These are phyloP conservation scores for Sorex araneus DNA, from an alignment of 2,113 vertebrate species.

Conservation along the genomic window DNA sequence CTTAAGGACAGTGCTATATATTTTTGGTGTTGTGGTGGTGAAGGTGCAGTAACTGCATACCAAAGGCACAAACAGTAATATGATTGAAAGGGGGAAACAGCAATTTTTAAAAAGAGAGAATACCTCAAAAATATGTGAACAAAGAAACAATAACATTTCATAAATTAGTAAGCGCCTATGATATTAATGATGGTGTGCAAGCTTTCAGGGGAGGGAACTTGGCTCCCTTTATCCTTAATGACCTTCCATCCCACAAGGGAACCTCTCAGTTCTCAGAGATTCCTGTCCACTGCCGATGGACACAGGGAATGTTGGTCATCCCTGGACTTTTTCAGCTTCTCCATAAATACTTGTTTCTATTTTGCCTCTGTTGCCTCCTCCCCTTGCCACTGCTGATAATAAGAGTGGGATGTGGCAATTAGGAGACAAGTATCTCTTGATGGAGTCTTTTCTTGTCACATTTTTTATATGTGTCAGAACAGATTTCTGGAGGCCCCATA, in stretches of 20 bases:
- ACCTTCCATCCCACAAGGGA: neutral
- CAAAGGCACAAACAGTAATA: neutral
- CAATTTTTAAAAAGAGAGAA: neutral
- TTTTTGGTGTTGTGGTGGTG: neutral
- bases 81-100: neutral
- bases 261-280: neutral
- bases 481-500: neutral
- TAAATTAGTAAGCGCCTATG: slow-evolving; percentile 11
- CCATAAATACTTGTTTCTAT: neutral
- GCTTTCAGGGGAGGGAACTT: neutral
- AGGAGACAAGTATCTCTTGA: too few relatives aligned
- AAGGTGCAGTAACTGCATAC: neutral
- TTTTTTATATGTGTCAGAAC: neutral
- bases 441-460: neutral
- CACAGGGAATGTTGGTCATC: neutral
- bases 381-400: neutral
- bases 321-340: neutral
- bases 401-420: neutral
- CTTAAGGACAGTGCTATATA: too few relatives aligned
- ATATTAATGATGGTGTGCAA: neutral
- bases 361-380: neutral
- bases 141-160: neutral
- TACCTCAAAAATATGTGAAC: neutral
- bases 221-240: neutral
- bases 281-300: slow-evolving; percentile 11